phyloP scores from a whole-genome alignment of 2,888 invertebrate species.

The Tromatobia lineatoria region DNA sequence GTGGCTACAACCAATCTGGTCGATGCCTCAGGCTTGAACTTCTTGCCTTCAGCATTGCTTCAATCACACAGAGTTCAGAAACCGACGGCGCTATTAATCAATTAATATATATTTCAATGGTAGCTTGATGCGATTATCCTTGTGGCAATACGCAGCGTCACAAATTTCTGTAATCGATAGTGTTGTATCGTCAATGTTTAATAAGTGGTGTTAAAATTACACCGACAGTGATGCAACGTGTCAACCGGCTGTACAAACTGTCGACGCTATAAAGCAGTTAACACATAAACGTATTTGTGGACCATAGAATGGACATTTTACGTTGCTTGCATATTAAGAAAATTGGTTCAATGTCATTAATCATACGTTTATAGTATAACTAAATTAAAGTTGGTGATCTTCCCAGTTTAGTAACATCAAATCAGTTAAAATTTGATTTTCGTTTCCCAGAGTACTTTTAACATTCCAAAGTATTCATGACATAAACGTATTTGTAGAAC shows the following conservation, averaged over 20 bases:
- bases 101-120: constrained; percentile 20
- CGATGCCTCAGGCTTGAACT: constrained; percentile 43
- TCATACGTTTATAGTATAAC: not conserved
- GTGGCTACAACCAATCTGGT: constrained; percentile 21
- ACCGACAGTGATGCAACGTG: not conserved
- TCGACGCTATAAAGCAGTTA: not conserved
- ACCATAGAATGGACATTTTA: not conserved
- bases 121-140: constrained; percentile 18
- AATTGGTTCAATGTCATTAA: not conserved
- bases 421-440: not conserved
- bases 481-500: too few relatives aligned
- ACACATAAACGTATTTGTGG: not conserved
- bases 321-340: not conserved
- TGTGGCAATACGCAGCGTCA: constrained; percentile 13
- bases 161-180: not conserved
- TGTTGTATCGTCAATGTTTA: not conserved
- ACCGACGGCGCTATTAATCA: constrained; percentile 36
- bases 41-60: constrained; percentile 40
- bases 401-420: not conserved
- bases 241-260: not conserved
- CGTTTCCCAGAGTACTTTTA: too few relatives aligned
- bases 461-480: too few relatives aligned
- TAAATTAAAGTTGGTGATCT: not conserved
- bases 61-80: constrained; percentile 11
- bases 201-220: constrained; percentile 2